Conservation (phyloP, 2,113 vertebrate genomes). For the Mus pahari region DNA sequence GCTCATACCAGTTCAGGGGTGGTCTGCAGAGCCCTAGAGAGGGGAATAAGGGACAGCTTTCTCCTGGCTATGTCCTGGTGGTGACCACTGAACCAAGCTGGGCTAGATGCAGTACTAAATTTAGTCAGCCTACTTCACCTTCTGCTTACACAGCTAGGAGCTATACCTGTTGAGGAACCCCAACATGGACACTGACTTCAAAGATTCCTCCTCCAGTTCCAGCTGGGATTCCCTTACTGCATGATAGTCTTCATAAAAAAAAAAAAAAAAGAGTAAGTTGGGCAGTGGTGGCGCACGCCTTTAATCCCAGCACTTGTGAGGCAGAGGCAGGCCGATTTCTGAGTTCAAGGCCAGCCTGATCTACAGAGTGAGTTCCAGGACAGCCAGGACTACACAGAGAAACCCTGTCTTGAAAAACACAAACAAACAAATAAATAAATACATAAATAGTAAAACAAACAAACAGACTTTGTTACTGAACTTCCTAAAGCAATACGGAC, state of each 20-base stretch:
- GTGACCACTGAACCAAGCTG: not conserved
- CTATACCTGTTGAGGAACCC: not conserved
- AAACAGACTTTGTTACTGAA: not conserved
- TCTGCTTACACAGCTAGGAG: not conserved
- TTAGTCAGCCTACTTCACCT: not conserved
- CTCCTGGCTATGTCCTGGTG: not conserved
- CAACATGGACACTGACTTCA: not conserved
- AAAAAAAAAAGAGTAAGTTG: too few relatives aligned
- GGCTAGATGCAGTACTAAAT: not conserved
- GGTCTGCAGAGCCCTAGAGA: not conserved
- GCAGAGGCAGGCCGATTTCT: too few relatives aligned
- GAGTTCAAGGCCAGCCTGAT: too few relatives aligned
- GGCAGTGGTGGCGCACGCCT: too few relatives aligned
- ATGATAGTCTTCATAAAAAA: conserved; percentile 35
- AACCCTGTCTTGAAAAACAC: too few relatives aligned
- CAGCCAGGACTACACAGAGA: too few relatives aligned
- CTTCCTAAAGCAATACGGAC: not conserved
- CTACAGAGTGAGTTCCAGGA: too few relatives aligned
- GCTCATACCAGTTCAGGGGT: not conserved
- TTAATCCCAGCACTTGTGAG: too few relatives aligned
- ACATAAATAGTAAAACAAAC: not conserved
- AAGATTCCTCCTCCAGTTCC: not conserved
- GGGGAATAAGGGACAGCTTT: not conserved
- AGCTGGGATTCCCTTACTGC: not conserved
- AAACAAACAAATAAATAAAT: too few relatives aligned